phyloP scores from a whole-genome alignment of 2,888 invertebrate genomes.

The Temnothorax unifasciatus region DNA sequence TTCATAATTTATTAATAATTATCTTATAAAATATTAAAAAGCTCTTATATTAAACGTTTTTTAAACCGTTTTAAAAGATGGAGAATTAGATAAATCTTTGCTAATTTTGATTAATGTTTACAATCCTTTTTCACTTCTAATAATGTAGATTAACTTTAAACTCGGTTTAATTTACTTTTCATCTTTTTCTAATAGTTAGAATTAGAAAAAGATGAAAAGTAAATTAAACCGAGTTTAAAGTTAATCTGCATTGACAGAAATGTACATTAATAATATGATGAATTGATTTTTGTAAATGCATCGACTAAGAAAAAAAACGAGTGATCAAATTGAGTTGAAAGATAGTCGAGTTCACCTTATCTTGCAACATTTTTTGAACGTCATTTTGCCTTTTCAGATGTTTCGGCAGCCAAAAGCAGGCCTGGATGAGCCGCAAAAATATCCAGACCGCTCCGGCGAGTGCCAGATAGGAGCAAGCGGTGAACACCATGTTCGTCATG shows the following conservation, averaged over 20 bases:
- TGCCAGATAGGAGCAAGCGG: conserved; percentile 89
- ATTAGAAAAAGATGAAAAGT: no score
- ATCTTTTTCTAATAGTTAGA: no score
- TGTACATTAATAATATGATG: no score
- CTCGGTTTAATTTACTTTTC: no score
- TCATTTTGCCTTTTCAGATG: conserved; percentile 88
- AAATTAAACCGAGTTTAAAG: no score
- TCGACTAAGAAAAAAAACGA: not conserved
- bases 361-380: conserved; percentile 87
- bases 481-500: conserved; percentile 89
- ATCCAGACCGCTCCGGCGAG: conserved; percentile 90
- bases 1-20: conserved; percentile 5
- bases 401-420: conserved; percentile 90
- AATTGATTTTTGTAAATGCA: no score
- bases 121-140: not conserved
- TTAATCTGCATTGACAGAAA: no score
- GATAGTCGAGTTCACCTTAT: conserved; percentile 84
- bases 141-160: no score
- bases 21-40: not conserved
- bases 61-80: not conserved
- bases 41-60: not conserved
- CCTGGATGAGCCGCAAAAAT: conserved; percentile 89
- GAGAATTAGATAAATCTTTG: not conserved
- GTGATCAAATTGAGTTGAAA: conserved; percentile 70
- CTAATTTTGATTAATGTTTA: not conserved